Base-by-base conservation (phyloP, 2,888 invertebrate genomes). In the Junonia oenone region DNA sequence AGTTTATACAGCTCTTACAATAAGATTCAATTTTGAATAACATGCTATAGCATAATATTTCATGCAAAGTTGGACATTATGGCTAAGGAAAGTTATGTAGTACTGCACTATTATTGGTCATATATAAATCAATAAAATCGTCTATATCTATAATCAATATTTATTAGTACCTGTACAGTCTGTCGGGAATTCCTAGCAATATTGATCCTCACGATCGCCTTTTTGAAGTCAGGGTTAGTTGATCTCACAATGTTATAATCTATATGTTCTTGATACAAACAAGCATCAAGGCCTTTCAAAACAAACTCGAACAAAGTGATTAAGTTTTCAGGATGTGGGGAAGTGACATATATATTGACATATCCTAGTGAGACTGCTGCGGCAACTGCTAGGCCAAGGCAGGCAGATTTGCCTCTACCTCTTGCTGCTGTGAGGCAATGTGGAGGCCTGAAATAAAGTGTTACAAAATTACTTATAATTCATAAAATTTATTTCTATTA, bases 391-490 rank as follows among this genome's bases (percentile, higher is more conserved):
- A 99, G 91, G 0, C 99, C 99, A 40, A 99, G 90, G 2, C 99
- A 97, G 0, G 99, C 99, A 0, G 99, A 99, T 90, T 99, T 99
- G 64, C 99, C 99, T 54, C 99, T 93, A 33, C 99, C 99, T 89
- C 99, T 93, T 4, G 98, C 96, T 14, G 99, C 99, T 0, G 99
- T 99, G 58, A 99, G 87, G 1, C 97, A 97, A 53, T 99, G 97
- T 0, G 99, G 99, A 0, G 97, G 96, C 62, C 96, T 93, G 60
- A 26, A 59, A 62, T 6, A 14, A 38, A 14, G n/a, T n/a, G n/a
- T n/a, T n/a, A n/a, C n/a, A n/a, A n/a, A n/a, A n/a, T n/a, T n/a
- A n/a, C n/a, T n/a, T n/a, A n/a, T n/a, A n/a, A n/a, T n/a, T n/a
- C n/a, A n/a, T n/a, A n/a, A n/a, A n/a, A n/a, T n/a, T n/a, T n/a